Conservation (phyloP, 2,888 invertebrate genomes). For the Prosopocoilus inquinatus region DNA sequence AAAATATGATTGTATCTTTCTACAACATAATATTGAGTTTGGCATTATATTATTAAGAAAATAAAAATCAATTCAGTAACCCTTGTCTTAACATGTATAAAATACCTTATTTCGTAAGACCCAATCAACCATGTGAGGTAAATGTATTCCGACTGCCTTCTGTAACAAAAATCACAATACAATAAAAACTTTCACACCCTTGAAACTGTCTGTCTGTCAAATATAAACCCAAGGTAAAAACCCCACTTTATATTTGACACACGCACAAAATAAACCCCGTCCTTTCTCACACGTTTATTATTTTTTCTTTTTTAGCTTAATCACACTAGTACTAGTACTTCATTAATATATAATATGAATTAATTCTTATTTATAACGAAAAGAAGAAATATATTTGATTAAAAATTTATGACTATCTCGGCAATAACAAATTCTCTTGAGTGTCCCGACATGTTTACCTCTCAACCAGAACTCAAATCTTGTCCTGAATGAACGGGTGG, state of each 20-base stretch:
- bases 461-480: conserved; percentile 58
- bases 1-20: too few relatives aligned
- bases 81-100: conserved; percentile 12
- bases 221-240: conserved; percentile 17
- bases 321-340: conserved; percentile 14
- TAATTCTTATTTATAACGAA: not conserved
- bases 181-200: conserved; percentile 19
- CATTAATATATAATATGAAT: conserved; percentile 4
- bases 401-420: conserved; percentile 16
- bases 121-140: conserved; percentile 24
- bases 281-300: conserved; percentile 15
- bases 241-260: conserved; percentile 23
- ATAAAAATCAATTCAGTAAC: conserved; percentile 15
- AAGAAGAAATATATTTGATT: conserved; percentile 14
- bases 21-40: not conserved
- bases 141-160: conserved; percentile 29
- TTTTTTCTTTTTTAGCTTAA: conserved; percentile 9
- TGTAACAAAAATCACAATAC: conserved; percentile 32
- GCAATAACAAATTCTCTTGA: conserved; percentile 21
- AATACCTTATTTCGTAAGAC: conserved; percentile 32
- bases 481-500: conserved; percentile 95
- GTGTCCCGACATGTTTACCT: conserved; percentile 34
- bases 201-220: conserved; percentile 15
- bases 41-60: not conserved
- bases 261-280: conserved; percentile 16